Evolutionary conservation across 2,797 vertebrate species (phyloP).

Genomic region (Bufotes viridis): DNA sequence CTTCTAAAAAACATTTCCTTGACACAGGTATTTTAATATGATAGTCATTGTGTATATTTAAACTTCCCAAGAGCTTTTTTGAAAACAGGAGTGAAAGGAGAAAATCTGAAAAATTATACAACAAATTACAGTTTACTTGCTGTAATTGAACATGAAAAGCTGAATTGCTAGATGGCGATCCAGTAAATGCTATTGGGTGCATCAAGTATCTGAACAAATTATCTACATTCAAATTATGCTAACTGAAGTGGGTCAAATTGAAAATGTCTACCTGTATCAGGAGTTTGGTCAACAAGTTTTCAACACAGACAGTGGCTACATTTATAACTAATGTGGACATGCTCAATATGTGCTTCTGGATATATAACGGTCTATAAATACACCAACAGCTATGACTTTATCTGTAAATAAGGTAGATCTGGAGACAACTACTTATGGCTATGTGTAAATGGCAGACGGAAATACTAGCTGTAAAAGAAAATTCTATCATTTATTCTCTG

Average conservation of each 20-base stretch:
- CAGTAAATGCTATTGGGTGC: constrained; percentile 33
- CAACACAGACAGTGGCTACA: neutral
- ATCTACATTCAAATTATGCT: constrained; percentile 18
- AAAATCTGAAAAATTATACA: constrained; percentile 29
- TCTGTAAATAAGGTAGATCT: neutral
- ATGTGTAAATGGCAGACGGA: neutral
- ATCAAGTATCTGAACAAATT: constrained; percentile 8
- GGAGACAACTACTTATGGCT: neutral
- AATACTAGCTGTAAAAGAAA: neutral
- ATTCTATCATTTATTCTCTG: neutral
- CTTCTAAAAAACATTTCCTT: neutral
- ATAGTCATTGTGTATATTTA: constrained; percentile 7
- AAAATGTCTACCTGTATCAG: neutral
- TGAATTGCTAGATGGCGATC: constrained; percentile 9
- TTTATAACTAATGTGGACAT: neutral
- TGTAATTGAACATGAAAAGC: neutral
- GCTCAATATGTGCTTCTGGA: neutral
- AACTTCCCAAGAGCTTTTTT: neutral
- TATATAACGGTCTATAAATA: neutral
- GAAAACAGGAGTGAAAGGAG: neutral
- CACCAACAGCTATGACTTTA: neutral
- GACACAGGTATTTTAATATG: neutral
- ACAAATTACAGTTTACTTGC: constrained; percentile 35
- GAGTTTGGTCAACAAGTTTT: neutral
- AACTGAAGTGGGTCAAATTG: constrained; percentile 19